Evolutionary conservation across 1,140 invertebrate species (phyloP).

Genomic region (Anoplophora glabripennis): DNA sequence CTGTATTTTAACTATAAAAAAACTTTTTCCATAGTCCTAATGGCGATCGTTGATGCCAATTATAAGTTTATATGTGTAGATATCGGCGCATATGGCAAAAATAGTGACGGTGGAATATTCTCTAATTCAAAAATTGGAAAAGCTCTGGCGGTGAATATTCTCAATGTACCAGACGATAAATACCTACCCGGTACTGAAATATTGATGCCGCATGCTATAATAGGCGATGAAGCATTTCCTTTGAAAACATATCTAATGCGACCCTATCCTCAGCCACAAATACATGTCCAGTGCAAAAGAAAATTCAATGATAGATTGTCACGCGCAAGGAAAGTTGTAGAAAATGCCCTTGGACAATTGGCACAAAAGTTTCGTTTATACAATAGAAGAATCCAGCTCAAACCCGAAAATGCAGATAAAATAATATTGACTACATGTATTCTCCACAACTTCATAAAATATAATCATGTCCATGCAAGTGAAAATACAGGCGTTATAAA

Average conservation of each 20-base stretch:
- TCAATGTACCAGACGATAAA: conserved; percentile 16
- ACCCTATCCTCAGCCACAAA: conserved; percentile 16
- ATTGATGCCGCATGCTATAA: conserved; percentile 6
- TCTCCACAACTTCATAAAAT: conserved; percentile 24
- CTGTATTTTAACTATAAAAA: conserved; percentile 50
- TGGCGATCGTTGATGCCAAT: conserved; percentile 51
- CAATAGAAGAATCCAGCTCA: conserved; percentile 16
- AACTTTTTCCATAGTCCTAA: conserved; percentile 49
- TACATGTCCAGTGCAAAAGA: conserved; percentile 13
- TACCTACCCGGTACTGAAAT: conserved; percentile 14
- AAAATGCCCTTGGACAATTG: conserved; percentile 16
- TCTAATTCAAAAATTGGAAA: conserved; percentile 2
- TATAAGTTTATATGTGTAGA: conserved; percentile 51
- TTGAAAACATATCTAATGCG: conserved; percentile 20
- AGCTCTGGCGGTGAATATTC: conserved; percentile 1
- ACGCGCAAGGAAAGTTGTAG: background rate
- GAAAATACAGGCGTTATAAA: too few relatives aligned
- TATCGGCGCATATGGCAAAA: conserved; percentile 48
- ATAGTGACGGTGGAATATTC: conserved; percentile 45
- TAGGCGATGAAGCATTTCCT: conserved; percentile 11
- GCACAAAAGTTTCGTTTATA: conserved; percentile 20
- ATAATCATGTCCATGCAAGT: too few relatives aligned
- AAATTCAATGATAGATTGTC: conserved; percentile 14
- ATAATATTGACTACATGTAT: conserved; percentile 22
- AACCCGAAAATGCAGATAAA: conserved; percentile 18